Conservation (phyloP, 2,888 invertebrate species). For the Apamea epomidion region DNA sequence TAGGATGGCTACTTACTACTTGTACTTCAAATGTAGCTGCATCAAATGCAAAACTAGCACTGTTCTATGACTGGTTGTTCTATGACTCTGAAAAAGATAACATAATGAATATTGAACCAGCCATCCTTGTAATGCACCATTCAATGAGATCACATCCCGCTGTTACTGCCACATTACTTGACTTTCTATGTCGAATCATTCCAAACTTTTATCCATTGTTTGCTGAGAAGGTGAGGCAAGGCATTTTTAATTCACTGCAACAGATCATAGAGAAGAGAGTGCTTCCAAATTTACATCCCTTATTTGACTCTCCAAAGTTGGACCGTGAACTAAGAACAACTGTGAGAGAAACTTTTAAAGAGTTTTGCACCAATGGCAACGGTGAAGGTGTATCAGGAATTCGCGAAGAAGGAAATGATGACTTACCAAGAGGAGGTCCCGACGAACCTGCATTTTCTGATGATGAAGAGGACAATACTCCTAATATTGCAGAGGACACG, state of each 20-base stretch:
- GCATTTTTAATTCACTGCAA: slow-evolving; percentile 95
- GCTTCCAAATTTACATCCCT: slow-evolving; percentile 94
- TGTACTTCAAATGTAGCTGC: slow-evolving; percentile 97
- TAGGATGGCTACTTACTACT: slow-evolving; percentile 97
- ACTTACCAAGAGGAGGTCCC: slow-evolving; percentile 86
- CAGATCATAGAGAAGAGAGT: slow-evolving; percentile 98
- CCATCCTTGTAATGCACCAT: slow-evolving; percentile 98
- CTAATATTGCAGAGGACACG: slow-evolving; percentile 90
- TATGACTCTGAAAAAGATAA: slow-evolving; percentile 97
- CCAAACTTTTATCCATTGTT: slow-evolving; percentile 95
- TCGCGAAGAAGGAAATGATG: slow-evolving; percentile 85
- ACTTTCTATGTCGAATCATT: slow-evolving; percentile 97
- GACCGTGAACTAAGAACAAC: slow-evolving; percentile 95
- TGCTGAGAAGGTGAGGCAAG: slow-evolving; percentile 94
- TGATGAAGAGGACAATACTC: slow-evolving; percentile 93
- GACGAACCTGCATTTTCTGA: slow-evolving; percentile 96
- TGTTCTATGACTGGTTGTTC: slow-evolving; percentile 98
- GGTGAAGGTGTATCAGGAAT: slow-evolving; percentile 88
- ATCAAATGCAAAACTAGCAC: slow-evolving; percentile 96
- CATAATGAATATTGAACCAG: slow-evolving; percentile 99
- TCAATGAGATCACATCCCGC: slow-evolving; percentile 97
- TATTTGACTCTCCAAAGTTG: slow-evolving; percentile 96
- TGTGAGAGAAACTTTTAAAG: slow-evolving; percentile 97
- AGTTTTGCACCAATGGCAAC: slow-evolving; percentile 93
- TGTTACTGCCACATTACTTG: slow-evolving; percentile 96